Evolutionary conservation across 2,888 invertebrate species (phyloP), one percentile per base, ranked within the genome.

Genomic region (Catonia carolina): DNA sequence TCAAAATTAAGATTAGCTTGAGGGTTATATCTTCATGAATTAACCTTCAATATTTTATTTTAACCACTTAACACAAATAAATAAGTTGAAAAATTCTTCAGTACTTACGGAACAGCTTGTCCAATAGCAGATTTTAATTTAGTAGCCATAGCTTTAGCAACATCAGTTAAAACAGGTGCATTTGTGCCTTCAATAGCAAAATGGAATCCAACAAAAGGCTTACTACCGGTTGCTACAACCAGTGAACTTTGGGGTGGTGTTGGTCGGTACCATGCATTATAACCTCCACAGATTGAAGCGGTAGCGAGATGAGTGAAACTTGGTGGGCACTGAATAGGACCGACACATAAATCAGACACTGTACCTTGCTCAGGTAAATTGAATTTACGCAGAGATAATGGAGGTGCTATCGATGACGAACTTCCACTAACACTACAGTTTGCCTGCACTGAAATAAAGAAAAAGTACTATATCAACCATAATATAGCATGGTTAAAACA

Each of bases 81-180:
- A n/a, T n/a, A n/a, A n/a, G n/a, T n/a, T n/a, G n/a, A n/a, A n/a
- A n/a, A n/a, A n/a, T n/a, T n/a, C n/a, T n/a, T 42, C 18, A 42
- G n/a, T 45, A 79, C 86, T 82, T 69, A 88, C 86, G 87, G 86
- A 64, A 87, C 72, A 41, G 74, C 74, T 59, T 69, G 69, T 12
- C 69, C 69, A 62, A 75, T 74, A 42, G 84, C 84, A 47, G 83
- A 85, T 70, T 90, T 87, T 22, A 94, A 77, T 77, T 90, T 93
- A 69, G 83, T 87, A 1, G 93, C 93, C 50, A 95, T 89, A 53
- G 90, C 93, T 70, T 89, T 85, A 0, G 94, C 94, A n/a, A 96
- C 91, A 70, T 95, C 94, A 51, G 89, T 85, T 12, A 96, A 75
- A 12, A 87, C 80, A 0, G 89, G 89, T 27, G 86, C 86, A 15